Evolutionary conservation across 2,113 vertebrate genomes (phyloP).

Genomic region (Saccopteryx leptura): DNA sequence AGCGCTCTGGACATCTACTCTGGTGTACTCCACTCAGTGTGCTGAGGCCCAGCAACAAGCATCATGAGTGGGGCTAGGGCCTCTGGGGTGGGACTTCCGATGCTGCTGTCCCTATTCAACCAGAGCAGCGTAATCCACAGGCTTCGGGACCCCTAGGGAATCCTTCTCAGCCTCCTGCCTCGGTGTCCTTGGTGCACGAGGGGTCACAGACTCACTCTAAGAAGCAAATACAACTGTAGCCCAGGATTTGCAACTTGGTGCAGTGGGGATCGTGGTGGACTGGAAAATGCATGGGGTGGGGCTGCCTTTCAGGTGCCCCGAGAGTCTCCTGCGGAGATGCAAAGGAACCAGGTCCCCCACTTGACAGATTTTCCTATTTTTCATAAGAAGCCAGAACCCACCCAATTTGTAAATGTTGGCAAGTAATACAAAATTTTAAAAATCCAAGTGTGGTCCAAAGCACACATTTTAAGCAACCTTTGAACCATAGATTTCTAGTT

Average conservation of each 20-base stretch:
- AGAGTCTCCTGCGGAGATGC: background rate
- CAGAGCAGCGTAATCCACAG: background rate
- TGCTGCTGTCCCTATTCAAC: background rate
- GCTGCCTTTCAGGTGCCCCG: background rate
- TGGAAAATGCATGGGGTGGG: no score
- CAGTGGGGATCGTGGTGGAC: rapidly evolving
- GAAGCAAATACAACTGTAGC: background rate
- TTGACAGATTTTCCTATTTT: background rate
- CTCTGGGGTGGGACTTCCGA: background rate
- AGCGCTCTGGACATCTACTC: background rate
- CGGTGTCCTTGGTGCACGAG: background rate
- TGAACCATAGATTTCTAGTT: background rate
- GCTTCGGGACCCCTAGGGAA: background rate
- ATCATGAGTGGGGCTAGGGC: background rate
- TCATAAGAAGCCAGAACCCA: background rate
- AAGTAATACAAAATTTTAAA: background rate
- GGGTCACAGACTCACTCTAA: background rate
- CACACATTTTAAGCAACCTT: background rate
- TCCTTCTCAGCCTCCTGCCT: background rate
- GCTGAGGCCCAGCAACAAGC: background rate
- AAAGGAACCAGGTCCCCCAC: background rate
- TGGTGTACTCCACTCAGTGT: background rate
- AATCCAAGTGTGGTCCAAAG: background rate
- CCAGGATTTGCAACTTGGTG: background rate
- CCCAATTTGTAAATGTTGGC: background rate